These are phyloP conservation scores for Agrochola macilenta DNA, from an alignment of 2,888 invertebrate species.

Conservation along the genomic window DNA sequence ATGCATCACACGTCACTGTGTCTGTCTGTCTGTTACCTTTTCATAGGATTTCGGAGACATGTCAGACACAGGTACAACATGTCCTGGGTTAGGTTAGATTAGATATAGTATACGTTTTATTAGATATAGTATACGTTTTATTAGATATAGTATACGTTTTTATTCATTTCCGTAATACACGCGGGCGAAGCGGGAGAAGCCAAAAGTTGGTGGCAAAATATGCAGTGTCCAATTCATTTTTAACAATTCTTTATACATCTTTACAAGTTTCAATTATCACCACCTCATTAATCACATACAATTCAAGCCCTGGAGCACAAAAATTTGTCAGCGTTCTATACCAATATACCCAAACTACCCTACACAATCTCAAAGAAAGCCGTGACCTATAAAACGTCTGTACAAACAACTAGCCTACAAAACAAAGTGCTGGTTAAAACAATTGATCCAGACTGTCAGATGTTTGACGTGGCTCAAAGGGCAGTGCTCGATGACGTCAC, in stretches of 20 bases:
- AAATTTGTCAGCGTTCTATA: not conserved
- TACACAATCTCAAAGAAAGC: constrained; percentile 43
- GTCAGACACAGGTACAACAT: too few species aligned
- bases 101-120: too few species aligned
- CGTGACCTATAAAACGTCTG: constrained; percentile 56
- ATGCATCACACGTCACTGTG: not conserved
- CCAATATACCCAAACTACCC: not conserved
- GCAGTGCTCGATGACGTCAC: constrained; percentile 72
- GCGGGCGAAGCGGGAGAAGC: not conserved
- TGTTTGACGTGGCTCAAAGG: constrained; percentile 68
- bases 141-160: too few species aligned
- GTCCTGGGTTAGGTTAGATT: too few species aligned
- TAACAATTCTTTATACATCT: too few species aligned
- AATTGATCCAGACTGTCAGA: constrained; percentile 62
- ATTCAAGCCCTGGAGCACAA: not conserved
- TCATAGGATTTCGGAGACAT: too few species aligned
- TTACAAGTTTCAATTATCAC: not conserved
- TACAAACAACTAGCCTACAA: constrained; percentile 59
- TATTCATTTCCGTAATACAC: not conserved
- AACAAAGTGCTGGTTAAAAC: constrained; percentile 60
- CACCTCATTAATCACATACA: not conserved
- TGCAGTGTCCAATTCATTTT: not conserved
- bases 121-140: too few species aligned
- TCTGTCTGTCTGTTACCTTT: not conserved
- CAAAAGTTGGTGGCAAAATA: not conserved